Evolutionary conservation across 64 coral and sea anemone genomes (phyloP).

Genomic region (Stichodactyla mertensii): DNA sequence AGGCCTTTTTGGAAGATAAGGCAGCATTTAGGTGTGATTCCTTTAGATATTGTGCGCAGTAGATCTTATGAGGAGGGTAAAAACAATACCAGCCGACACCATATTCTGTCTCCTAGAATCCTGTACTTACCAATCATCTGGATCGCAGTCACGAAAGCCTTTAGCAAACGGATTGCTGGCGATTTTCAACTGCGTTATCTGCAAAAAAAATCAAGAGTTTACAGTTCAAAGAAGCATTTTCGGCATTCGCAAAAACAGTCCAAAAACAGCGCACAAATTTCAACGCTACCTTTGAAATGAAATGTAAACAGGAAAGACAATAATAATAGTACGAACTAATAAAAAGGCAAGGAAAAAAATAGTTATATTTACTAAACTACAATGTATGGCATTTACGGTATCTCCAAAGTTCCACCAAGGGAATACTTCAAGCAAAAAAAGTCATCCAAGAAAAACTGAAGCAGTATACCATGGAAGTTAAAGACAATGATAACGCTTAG

Average conservation of each 20-base stretch:
- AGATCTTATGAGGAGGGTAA: neutral
- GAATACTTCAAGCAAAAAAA: too few species aligned
- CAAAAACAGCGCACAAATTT: neutral
- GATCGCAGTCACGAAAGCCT: slow-evolving; percentile 97
- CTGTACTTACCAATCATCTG: slow-evolving; percentile 86
- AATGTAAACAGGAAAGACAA: neutral
- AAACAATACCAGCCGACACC: neutral
- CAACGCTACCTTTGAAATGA: neutral
- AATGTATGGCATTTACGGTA: too few species aligned
- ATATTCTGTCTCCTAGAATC: neutral
- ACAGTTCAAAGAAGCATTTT: neutral
- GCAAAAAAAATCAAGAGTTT: slow-evolving; percentile 19
- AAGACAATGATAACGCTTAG: neutral
- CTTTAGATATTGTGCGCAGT: neutral
- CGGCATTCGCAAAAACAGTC: neutral
- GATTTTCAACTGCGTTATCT: slow-evolving; percentile 99
- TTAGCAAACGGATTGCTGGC: slow-evolving; percentile 99
- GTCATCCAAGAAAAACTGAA: too few species aligned
- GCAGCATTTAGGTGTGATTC: neutral
- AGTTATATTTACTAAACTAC: too few species aligned
- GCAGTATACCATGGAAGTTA: neutral
- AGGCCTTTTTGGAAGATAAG: neutral
- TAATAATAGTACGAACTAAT: neutral
- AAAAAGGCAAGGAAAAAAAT: too few species aligned
- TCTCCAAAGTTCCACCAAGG: too few species aligned